Conservation (phyloP, 2,888 invertebrate genomes). For the Pediacus dermestoides region DNA sequence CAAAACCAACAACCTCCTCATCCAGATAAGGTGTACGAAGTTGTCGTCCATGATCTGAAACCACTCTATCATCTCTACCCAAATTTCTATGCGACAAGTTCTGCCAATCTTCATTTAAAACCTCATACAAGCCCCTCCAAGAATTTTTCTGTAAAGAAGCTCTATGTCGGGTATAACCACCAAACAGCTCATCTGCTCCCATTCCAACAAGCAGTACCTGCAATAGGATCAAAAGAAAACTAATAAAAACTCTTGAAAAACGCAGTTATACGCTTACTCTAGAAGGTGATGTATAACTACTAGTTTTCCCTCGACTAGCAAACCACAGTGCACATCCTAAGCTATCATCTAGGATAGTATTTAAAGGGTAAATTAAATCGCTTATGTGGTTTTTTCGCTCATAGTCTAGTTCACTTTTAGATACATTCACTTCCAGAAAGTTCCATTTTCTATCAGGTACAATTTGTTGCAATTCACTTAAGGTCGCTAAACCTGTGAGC, state of each 20-base stretch:
- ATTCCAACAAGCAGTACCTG: conserved; percentile 83
- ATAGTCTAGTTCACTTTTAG: conserved; percentile 60
- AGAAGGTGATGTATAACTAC: conserved; percentile 56
- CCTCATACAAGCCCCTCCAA: conserved; percentile 55
- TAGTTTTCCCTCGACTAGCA: conserved; percentile 73
- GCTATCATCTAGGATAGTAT: conserved; percentile 91
- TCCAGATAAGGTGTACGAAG: conserved; percentile 78
- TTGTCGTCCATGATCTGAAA: conserved; percentile 83
- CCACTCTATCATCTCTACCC: conserved; percentile 90
- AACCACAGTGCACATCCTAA: conserved; percentile 97
- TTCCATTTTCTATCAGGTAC: conserved; percentile 77
- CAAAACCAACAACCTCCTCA: conserved; percentile 65
- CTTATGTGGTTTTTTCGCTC: conserved; percentile 60
- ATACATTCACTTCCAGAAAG: conserved; percentile 76
- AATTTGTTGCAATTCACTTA: conserved; percentile 63
- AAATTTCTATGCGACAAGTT: conserved; percentile 88
- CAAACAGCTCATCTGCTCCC: conserved; percentile 96
- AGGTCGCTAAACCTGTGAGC: conserved; percentile 69
- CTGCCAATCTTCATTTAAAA: conserved; percentile 69
- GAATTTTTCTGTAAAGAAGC: conserved; percentile 61
- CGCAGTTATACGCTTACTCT: conserved; percentile 53
- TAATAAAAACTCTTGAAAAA: neutral
- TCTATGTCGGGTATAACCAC: conserved; percentile 88
- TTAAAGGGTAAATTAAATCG: conserved; percentile 79
- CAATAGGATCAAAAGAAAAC: conserved; percentile 16